Evolutionary conservation across 2,113 vertebrate species (phyloP).

Genomic region (Caracal caracal): DNA sequence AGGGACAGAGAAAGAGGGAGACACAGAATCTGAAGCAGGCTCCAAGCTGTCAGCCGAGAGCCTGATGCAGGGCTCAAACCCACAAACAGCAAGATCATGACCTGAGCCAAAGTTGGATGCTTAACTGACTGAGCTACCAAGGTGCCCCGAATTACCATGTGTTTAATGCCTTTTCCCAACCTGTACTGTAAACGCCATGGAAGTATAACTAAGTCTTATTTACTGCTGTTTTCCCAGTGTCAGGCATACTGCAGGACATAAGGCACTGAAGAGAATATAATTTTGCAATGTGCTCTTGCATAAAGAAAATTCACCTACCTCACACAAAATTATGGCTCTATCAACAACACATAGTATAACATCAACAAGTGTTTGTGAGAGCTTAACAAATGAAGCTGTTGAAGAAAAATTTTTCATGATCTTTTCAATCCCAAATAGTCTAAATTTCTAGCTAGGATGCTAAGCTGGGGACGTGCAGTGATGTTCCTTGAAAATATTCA

Average conservation of each 20-base stretch:
- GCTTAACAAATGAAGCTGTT: not conserved
- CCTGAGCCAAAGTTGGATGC: no score
- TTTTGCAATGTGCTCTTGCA: not conserved
- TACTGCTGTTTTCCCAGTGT: not conserved
- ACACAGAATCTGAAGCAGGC: no score
- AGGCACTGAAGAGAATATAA: not conserved
- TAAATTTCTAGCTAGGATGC: not conserved
- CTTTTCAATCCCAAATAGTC: not conserved
- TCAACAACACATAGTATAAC: not conserved
- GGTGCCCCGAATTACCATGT: not conserved
- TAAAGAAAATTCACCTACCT: slow-evolving; percentile 4
- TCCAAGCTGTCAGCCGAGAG: no score
- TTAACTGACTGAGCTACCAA: no score
- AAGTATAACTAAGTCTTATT: not conserved
- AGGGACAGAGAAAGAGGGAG: no score
- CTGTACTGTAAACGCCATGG: not conserved
- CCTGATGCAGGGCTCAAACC: no score
- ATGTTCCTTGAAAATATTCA: slow-evolving; percentile 43
- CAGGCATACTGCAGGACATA: not conserved
- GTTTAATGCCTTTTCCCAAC: not conserved
- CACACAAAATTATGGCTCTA: not conserved
- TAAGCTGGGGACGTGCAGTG: not conserved
- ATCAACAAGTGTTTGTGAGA: not conserved
- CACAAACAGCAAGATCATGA: no score
- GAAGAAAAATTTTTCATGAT: not conserved